Base-by-base conservation (phyloP, 2,888 invertebrate species). In the Caenorhabditis afra region DNA sequence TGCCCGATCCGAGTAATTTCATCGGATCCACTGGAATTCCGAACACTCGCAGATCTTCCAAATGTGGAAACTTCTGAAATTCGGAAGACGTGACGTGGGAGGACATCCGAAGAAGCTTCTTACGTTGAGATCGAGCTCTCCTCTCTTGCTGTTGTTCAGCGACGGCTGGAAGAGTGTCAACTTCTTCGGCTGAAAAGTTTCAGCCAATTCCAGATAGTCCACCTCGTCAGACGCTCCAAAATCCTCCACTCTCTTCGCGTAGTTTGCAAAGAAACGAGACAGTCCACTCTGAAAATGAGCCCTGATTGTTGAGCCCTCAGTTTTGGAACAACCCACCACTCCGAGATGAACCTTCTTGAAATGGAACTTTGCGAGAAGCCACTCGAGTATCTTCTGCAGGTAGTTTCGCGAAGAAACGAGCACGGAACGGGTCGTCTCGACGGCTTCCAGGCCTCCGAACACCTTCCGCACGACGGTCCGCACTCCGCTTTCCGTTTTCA, bases 331-430 rank as follows among this genome's bases (percentile, higher is more conserved):
- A 61, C 75, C 62, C 59, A 76, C 75, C 20, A 76, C 57, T 55
- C 75, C 75, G 23, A 76, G 18, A 41, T 76, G 66, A 22, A 76
- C 62, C 55, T 50, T 67, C 18, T 22, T 55, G 55, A 76, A 76
- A 0, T 57, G 55, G 50, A 22, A 76, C 11, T 49, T 62, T 20
- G 37, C 16, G 41, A 76, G 44, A 35, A 76, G 44, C 62, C 62
- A 47, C 37, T 62, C 23, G 23, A 76, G 37, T 3, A 67, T 49
- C 12, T 45, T 62, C 18, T 57, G 45, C 57, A 76, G 39, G 44
- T 68, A 67, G 14, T 61, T 35, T 3, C 67, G 59, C 5, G 75
- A 66, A 14, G 75, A 47, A 20, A 62, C 14, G 0, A 1, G n/a
- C 22, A 75, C 59, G 0, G 55, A 49, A 2, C 23, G 10, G 5